Base-by-base conservation (phyloP, 2,888 invertebrate genomes). In the Lepidochrysops patricia region DNA sequence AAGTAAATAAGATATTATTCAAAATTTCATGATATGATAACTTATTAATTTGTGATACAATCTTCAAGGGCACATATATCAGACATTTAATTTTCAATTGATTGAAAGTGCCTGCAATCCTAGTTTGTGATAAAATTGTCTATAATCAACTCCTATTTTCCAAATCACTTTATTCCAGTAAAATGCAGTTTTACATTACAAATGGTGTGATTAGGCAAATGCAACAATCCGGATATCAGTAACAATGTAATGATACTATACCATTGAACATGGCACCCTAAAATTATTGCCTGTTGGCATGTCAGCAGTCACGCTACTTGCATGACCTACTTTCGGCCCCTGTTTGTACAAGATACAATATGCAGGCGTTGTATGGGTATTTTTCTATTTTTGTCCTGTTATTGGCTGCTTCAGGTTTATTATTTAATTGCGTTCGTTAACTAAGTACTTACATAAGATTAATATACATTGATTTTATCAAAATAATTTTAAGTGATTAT, bases 251-350 rank as follows among this genome's bases (percentile, higher is more conserved):
- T 26, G n/a, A 50, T 12, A 25, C 26, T 26, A 50, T 49, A 25
- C n/a, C 1, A 15, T n/a, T 37, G 5, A 43, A 23, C 19, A 43
- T 23, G 9, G 43, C 43, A 19, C 43, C 19, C 43, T 27, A 27
- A 52, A 52, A 52, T 26, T 27, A 27, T 52, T 52, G 52, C 5
- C 13, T 1, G 13, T 7, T 27, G 3, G 13, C 26, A 13, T 13
- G 52, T n/a, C 13, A 5, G 15, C 43, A 9, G 52, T 26, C 52
- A 52, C 54, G 54, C 54, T 12, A 32, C 19, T 9, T 32, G 54
- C 32, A 54, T 29, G 54, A 29, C 54, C 54, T 54, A 54, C 29
- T 54, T 54, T 15, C 13, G 1, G 52, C 54, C 19, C 54, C 12
- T 32, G 54, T 54, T 54, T 54, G 12, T 32, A 29, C 9, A 32